phyloP scores from a whole-genome alignment of 2,113 vertebrate genomes.

The Heterotis niloticus region DNA sequence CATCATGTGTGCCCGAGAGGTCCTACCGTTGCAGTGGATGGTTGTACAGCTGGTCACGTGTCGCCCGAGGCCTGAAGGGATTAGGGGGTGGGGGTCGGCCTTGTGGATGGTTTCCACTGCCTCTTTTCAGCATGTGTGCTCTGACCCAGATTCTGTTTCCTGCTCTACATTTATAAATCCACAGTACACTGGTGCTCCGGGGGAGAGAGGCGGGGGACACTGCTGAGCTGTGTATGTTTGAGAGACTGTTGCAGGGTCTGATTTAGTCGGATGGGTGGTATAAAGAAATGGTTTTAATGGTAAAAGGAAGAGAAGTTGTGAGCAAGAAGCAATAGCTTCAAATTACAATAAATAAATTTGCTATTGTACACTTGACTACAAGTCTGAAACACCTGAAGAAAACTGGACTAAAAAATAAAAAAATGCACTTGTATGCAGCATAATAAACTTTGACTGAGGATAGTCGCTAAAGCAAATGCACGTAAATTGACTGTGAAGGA shows the following conservation, averaged over 20 bases:
- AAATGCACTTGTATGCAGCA: background rate
- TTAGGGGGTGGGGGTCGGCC: background rate
- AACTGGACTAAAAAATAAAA: too few relatives aligned
- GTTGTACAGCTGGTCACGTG: background rate
- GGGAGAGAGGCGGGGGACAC: conserved; percentile 36
- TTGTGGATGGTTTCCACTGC: conserved; percentile 18
- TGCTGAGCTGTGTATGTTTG: background rate
- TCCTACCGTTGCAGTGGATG: background rate
- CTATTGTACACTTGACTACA: background rate
- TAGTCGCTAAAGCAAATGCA: background rate
- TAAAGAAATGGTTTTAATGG: too few relatives aligned
- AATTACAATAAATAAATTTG: background rate
- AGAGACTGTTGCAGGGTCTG: too few relatives aligned
- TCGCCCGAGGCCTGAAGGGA: background rate
- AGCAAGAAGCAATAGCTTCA: background rate
- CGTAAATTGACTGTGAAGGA: background rate
- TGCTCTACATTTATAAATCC: conserved; percentile 56
- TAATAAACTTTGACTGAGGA: background rate
- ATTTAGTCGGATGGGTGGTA: too few relatives aligned
- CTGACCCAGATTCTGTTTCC: conserved; percentile 60
- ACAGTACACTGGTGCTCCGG: conserved; percentile 13
- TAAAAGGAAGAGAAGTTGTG: background rate
- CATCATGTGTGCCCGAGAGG: background rate
- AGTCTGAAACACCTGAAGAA: background rate
- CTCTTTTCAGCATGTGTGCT: conserved; percentile 38